Base-by-base conservation (phyloP, 2,888 invertebrate species). In the Drosophila kuntzei region DNA sequence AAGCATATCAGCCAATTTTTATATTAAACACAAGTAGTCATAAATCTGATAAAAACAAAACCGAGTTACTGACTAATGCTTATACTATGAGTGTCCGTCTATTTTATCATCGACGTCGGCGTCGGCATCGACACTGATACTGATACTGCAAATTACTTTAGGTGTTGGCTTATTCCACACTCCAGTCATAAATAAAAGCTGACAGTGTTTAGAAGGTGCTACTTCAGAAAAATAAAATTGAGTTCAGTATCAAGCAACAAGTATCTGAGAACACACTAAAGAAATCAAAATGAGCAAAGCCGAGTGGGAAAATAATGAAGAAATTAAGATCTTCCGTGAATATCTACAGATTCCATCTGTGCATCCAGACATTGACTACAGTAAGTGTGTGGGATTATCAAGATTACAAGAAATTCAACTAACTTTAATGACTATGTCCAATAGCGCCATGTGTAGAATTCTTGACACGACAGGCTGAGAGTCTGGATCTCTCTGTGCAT, bases 271-370 rank as follows among this genome's bases (percentile, higher is more conserved):
- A 16, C 25, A 11, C 3, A 46, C 11, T 27, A 0, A n/a, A n/a
- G 0, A 7, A 32, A 32, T 12, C 22, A 59, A 53, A n/a, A 69
- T 69, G 68, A 47, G 68, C 47, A 51, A 37, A 34, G 32, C 67
- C 4, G 59, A 77, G 65, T 94, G 93, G 93, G 92, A 93, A 63
- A 90, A 91, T 41, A 93, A 94, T 87, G 93, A 93, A 85, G 95
- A 95, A 76, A 94, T 97, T 62, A 94, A 96, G 79, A 95, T 96
- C 89, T 97, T 98, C 89, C 94, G 96, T 68, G 96, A 97, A 90
- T 98, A 98, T 93, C 93, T 98, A 55, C 94, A 94, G 81, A 97
- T 98, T 86, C 96, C 97, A 8, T 96, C 97, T 43, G 96, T 98
- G 3, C 98, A 98, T 87, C 98, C 98, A 0, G 93, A 96, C 88